Evolutionary conservation across 64 coral and sea anemone genomes (phyloP).

Genomic region (Platygyra sinensis): DNA sequence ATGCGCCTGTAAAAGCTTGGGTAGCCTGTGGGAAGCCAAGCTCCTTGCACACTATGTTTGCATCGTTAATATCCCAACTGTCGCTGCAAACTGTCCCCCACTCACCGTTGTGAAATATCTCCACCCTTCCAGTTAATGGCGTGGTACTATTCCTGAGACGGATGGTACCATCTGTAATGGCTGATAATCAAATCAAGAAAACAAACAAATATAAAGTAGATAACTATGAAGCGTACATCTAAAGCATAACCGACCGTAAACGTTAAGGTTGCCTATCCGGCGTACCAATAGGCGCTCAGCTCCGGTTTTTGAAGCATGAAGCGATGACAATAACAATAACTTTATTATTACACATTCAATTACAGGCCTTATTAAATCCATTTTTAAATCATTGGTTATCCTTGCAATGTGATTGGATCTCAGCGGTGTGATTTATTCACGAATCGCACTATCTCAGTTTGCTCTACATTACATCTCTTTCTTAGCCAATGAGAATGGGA

Average conservation of each 20-base stretch:
- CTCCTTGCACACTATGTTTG: background rate
- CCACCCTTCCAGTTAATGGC: background rate
- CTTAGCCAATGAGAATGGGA: no score
- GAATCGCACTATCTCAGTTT: no score
- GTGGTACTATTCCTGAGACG: background rate
- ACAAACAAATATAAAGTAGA: background rate
- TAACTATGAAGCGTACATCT: background rate
- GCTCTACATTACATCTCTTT: no score
- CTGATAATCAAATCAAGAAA: background rate
- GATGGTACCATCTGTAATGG: background rate
- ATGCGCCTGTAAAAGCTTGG: background rate
- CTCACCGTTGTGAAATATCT: background rate
- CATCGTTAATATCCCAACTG: background rate
- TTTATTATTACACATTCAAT: no score
- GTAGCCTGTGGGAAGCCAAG: background rate
- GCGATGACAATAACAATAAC: background rate
- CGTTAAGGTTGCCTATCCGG: background rate
- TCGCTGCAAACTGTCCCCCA: background rate
- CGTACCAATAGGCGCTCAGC: no score
- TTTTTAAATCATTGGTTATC: no score
- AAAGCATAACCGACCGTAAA: background rate
- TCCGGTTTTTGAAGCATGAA: background rate
- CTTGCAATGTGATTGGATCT: no score
- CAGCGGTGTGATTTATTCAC: no score
- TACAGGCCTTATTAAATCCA: no score